A percentile compares a stretch with the other conserved stretches of the same genome.
These are phyloP conservation scores for Apotomis betuletana DNA, from an alignment of 2,888 invertebrate species.

Conservation along the genomic window DNA sequence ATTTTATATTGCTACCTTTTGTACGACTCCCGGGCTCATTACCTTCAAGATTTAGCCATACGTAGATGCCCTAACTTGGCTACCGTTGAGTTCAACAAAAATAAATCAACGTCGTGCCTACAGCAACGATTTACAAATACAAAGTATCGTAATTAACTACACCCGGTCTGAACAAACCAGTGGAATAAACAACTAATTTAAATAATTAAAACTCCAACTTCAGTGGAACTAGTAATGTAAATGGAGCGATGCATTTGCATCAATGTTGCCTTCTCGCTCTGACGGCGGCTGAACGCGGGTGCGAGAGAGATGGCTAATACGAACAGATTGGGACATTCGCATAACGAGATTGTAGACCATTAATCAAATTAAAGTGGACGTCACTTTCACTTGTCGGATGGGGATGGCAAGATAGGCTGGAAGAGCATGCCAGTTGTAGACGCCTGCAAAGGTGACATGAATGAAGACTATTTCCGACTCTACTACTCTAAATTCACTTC, in stretches of 20 bases:
- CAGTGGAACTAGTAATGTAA: constrained; percentile 20
- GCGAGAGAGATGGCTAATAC: background rate
- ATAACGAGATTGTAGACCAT: background rate
- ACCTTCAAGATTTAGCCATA: no score
- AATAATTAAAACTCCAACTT: constrained; percentile 29
- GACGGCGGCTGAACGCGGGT: background rate
- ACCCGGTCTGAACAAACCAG: background rate
- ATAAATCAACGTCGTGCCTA: background rate
- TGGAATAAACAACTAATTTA: constrained; percentile 10
- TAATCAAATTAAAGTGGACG: constrained; percentile 3
- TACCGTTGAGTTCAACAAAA: no score
- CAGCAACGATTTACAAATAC: background rate
- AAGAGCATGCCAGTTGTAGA: background rate
- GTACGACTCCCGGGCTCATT: no score
- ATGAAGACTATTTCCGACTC: no score
- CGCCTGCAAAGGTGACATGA: background rate
- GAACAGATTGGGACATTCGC: background rate
- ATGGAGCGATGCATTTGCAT: constrained; percentile 20
- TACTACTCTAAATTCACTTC: no score
- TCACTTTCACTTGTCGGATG: constrained; percentile 6
- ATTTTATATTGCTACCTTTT: no score
- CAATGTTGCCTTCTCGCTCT: background rate
- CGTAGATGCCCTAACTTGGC: no score
- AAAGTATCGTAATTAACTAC: background rate
- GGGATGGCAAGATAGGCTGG: background rate